Percentiles rank a stretch among this genome's conserved stretches.
Evolutionary conservation across 2,113 vertebrate species (phyloP).

Genomic region (Sinosuthora webbiana): DNA sequence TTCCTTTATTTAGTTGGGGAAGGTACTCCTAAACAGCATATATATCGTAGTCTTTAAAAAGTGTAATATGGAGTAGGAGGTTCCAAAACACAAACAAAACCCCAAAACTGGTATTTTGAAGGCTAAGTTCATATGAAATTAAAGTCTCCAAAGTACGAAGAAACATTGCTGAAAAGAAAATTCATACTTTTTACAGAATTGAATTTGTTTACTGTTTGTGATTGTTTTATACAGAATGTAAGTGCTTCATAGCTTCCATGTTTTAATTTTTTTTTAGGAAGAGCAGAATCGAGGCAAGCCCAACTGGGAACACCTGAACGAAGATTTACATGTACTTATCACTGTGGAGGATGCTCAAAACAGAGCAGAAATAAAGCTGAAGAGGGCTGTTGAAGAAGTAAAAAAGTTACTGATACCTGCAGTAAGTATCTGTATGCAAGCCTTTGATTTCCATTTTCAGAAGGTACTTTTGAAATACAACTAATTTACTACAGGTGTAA

Average conservation of each 20-base stretch:
- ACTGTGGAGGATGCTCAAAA: constrained; percentile 97
- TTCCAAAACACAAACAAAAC: background rate
- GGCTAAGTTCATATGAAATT: background rate
- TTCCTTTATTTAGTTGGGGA: background rate
- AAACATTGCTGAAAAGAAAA: background rate
- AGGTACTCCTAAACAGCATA: background rate
- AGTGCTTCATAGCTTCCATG: background rate
- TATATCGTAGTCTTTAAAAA: background rate
- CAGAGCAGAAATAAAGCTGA: constrained; percentile 94
- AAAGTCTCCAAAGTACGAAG: background rate
- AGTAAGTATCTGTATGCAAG: constrained; percentile 78
- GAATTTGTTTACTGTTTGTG: background rate
- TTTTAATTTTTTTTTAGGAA: constrained; percentile 76
- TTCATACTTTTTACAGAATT: background rate
- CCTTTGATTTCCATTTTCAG: background rate
- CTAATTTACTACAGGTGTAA: background rate
- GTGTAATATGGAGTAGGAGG: background rate
- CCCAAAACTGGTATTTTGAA: background rate
- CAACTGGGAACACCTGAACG: constrained; percentile 97
- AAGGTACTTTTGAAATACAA: background rate
- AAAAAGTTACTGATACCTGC: constrained; percentile 93
- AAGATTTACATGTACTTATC: constrained; percentile 95
- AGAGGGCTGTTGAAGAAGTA: constrained; percentile 92
- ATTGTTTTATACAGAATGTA: background rate
- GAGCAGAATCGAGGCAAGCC: constrained; percentile 96